Conservation (phyloP, 2,797 vertebrate species). For the Sebastes hubbsi region DNA sequence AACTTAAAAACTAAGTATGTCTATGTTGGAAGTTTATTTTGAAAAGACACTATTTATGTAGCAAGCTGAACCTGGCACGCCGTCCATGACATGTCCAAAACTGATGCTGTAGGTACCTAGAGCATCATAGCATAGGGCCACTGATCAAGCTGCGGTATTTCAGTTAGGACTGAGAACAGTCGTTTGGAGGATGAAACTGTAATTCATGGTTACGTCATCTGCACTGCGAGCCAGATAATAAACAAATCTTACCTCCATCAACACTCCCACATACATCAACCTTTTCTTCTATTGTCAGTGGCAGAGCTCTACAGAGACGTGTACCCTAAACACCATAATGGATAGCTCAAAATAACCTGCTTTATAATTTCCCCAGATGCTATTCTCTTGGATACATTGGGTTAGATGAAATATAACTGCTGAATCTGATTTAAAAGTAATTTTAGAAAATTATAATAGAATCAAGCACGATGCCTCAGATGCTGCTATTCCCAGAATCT, state of each 20-base stretch:
- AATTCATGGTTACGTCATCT: too few species aligned
- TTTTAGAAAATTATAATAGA: conserved; percentile 3
- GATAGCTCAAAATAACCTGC: background rate
- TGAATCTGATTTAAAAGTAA: background rate
- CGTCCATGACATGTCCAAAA: too few species aligned
- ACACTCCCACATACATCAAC: background rate
- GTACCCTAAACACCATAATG: background rate
- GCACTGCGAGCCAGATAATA: too few species aligned
- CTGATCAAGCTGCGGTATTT: background rate
- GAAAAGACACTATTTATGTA: too few species aligned
- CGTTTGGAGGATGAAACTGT: background rate
- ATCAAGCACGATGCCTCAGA: background rate
- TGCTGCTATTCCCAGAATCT: background rate
- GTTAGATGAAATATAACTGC: background rate
- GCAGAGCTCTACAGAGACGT: background rate
- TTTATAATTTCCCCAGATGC: background rate
- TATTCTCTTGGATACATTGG: background rate
- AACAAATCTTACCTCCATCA: background rate
- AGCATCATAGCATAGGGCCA: background rate
- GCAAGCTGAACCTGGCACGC: too few species aligned
- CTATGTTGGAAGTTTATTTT: too few species aligned
- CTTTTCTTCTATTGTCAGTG: background rate
- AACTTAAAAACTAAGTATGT: too few species aligned
- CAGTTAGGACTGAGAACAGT: background rate
- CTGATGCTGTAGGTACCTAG: background rate